A percentile compares a stretch with the other conserved stretches of the same genome.
Conservation (phyloP, 2,888 invertebrate genomes). For the Drosophila cognata region DNA sequence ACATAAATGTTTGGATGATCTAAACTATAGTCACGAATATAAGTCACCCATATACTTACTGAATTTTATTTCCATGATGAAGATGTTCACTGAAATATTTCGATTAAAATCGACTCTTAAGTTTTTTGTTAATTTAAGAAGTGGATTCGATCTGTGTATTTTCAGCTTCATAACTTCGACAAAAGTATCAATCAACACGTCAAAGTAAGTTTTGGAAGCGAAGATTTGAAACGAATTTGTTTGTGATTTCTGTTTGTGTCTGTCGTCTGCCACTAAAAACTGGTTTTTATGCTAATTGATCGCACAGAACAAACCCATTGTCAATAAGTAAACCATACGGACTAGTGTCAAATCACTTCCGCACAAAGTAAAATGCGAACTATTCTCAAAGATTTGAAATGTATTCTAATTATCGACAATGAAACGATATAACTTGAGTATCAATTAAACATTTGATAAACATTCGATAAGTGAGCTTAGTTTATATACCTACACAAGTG, state of each 20-base stretch:
- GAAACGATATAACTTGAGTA: constrained; percentile 19
- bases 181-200: constrained; percentile 15
- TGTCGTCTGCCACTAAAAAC: constrained; percentile 34
- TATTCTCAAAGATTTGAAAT: constrained; percentile 15
- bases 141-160: background rate
- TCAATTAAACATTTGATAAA: constrained; percentile 12
- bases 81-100: background rate
- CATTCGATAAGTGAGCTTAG: constrained; percentile 13
- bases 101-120: background rate
- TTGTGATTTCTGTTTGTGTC: constrained; percentile 6
- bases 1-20: constrained; percentile 23
- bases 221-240: constrained; percentile 1
- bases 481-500: constrained; percentile 19
- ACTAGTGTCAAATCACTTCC: constrained; percentile 37
- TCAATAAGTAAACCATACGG: constrained; percentile 29
- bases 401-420: constrained; percentile 35
- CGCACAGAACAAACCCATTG: constrained; percentile 47
- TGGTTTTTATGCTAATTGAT: constrained; percentile 58
- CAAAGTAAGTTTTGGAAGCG: background rate
- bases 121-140: background rate
- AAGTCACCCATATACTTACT: background rate
- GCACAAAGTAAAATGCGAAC: constrained; percentile 17
- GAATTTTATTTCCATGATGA: background rate
- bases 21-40: constrained; percentile 25
- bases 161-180: background rate